Evolutionary conservation across 2,888 invertebrate genomes (phyloP), one percentile per base, ranked within the genome.

Genomic region (Drosophila borborema): DNA sequence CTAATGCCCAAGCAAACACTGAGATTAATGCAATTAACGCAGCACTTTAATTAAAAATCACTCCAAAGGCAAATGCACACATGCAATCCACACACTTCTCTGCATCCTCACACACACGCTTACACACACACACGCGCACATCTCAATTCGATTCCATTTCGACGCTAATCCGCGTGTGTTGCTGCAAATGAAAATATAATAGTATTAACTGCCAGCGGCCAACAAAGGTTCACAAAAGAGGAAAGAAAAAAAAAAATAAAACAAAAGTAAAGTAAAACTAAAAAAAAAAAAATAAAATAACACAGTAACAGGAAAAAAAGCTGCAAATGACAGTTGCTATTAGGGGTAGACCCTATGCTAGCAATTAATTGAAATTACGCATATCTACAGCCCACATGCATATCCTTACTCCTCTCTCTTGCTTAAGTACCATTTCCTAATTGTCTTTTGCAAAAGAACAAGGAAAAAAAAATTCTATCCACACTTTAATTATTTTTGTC

Each of bases 1-100:
- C 67, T 72, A 62, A 59, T 72, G 69, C 66, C 65, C 69, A 41
- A 56, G 65, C 67, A 89, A 82, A 77, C 67, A 74, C 49, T 75
- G 74, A 70, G 82, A 90, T 90, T 85, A 85, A 85, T 88, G 88
- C 80, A 88, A 90, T 90, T 89, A 86, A 86, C 89, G 81, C 76
- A 69, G 70, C 73, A 74, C 77, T 86, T 86, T 90, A 90, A 86
- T 90, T 86, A 90, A 86, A 81, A 88, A 90, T 72, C 79, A 72
- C 64, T 81, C 74, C 69, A 69, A 73, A 74, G 64, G 66, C 62
- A 64, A 69, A 70, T 53, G 59, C 69, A 69, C 54, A 58, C 66
- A 75, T 48, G 65, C 59, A 64, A 28, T 46, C 38, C 63, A 53
- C 67, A 64, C n/a, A 3, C 14, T 10, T 1, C 43, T 1, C 20